phyloP scores from a whole-genome alignment of 2,113 vertebrate genomes.

The Hemicordylus capensis region DNA sequence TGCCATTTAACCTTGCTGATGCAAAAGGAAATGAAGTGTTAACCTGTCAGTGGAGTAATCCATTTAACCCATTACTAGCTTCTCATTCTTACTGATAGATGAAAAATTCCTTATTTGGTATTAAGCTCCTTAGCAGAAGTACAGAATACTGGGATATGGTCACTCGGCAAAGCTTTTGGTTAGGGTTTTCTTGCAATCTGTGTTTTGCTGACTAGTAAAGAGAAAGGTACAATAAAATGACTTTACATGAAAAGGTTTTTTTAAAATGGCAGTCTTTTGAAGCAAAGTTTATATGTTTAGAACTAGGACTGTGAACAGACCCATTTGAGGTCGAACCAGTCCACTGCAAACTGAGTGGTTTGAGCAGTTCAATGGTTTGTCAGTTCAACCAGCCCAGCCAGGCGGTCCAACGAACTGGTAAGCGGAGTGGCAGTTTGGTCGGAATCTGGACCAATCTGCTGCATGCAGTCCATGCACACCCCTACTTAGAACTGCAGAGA shows the following conservation, averaged over 20 bases:
- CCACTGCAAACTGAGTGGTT: too few relatives aligned
- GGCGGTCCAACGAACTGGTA: too few relatives aligned
- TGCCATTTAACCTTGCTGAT: not conserved
- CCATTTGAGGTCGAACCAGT: too few relatives aligned
- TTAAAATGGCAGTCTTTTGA: not conserved
- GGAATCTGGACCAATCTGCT: too few relatives aligned
- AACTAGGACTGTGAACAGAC: too few relatives aligned
- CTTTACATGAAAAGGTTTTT: not conserved
- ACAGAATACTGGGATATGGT: not conserved
- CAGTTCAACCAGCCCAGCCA: too few relatives aligned
- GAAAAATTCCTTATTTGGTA: not conserved
- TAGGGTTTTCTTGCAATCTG: not conserved
- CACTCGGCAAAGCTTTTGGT: not conserved
- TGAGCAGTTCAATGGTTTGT: too few relatives aligned
- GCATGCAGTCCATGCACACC: too few relatives aligned
- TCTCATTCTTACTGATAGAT: not conserved
- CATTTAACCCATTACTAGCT: not conserved
- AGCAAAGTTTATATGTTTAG: not conserved
- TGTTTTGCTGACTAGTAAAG: not conserved
- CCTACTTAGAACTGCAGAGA: not conserved
- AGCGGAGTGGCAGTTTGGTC: too few relatives aligned
- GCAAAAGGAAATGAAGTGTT: constrained; percentile 13
- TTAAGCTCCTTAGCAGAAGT: not conserved
- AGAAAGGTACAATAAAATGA: not conserved
- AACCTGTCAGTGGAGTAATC: not conserved